A percentile compares a stretch with the other conserved stretches of the same genome.
Evolutionary conservation across 1,140 invertebrate genomes (phyloP).

Genomic region (Conopomorpha cramerella): DNA sequence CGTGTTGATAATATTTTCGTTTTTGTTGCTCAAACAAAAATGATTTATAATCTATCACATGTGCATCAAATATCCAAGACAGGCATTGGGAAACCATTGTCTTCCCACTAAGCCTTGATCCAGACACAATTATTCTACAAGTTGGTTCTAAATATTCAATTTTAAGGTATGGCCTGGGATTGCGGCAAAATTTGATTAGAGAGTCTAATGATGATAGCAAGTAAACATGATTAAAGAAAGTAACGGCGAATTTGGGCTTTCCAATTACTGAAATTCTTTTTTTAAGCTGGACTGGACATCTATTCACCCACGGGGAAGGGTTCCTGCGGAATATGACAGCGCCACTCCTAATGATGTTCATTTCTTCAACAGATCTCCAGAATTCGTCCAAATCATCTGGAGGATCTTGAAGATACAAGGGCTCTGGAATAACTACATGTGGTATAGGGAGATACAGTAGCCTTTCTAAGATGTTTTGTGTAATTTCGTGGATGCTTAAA

Average conservation of each 20-base stretch:
- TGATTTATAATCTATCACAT: constrained; percentile 19
- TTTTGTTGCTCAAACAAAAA: constrained; percentile 24
- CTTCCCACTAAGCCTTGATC: constrained; percentile 40
- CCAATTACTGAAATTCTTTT: constrained; percentile 48
- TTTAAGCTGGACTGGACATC: constrained; percentile 64
- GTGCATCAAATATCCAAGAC: constrained; percentile 36
- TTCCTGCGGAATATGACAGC: constrained; percentile 27
- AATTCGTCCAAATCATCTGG: constrained; percentile 36
- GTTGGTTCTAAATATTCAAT: constrained; percentile 43
- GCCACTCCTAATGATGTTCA: constrained; percentile 26
- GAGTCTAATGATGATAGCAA: constrained; percentile 54
- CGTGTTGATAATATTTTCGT: constrained; percentile 32
- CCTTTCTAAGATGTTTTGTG: constrained; percentile 44
- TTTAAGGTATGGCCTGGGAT: constrained; percentile 61
- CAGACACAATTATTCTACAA: constrained; percentile 34
- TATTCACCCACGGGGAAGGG: constrained; percentile 59
- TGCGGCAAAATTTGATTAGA: constrained; percentile 55
- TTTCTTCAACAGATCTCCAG: constrained; percentile 31
- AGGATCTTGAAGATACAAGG: constrained; percentile 29
- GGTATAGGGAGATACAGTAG: constrained; percentile 50
- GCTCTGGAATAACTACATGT: constrained; percentile 38
- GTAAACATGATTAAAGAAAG: constrained; percentile 64
- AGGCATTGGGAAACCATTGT: constrained; percentile 36
- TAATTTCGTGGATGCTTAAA: constrained; percentile 36
- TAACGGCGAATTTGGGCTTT: constrained; percentile 51